Conservation (phyloP, 2,113 vertebrate species). For the Notothenia coriiceps region DNA sequence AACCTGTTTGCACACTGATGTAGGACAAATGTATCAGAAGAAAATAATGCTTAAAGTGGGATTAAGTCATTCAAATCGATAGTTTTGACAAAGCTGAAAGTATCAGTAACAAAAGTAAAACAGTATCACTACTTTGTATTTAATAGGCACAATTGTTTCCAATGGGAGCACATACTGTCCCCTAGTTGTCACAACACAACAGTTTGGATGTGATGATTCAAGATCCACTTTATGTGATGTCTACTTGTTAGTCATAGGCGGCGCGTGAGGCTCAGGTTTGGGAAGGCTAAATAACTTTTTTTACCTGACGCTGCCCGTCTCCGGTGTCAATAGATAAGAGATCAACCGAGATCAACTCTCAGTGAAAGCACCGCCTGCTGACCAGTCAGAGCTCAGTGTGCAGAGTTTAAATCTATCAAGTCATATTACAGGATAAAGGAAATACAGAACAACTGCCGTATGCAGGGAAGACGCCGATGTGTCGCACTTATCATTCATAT, state of each 20-base stretch:
- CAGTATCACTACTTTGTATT: not conserved
- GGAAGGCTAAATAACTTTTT: no score
- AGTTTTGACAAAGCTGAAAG: not conserved
- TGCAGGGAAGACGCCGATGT: no score
- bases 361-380: no score
- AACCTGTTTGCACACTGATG: not conserved
- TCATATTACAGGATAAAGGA: no score
- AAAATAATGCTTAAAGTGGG: not conserved
- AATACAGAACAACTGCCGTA: no score
- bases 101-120: not conserved
- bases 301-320: no score
- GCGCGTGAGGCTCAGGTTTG: no score
- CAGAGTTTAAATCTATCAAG: no score
- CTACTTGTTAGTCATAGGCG: not conserved
- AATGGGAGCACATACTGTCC: not conserved
- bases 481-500: no score
- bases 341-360: no score
- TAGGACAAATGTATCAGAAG: not conserved
- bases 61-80: not conserved
- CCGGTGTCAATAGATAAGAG: no score
- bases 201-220: not conserved
- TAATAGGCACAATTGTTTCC: not conserved
- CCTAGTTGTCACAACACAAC: constrained; percentile 3
- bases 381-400: no score
- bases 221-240: not conserved